Conservation (phyloP, 2,113 vertebrate species). For the Rhombomys opimus region DNA sequence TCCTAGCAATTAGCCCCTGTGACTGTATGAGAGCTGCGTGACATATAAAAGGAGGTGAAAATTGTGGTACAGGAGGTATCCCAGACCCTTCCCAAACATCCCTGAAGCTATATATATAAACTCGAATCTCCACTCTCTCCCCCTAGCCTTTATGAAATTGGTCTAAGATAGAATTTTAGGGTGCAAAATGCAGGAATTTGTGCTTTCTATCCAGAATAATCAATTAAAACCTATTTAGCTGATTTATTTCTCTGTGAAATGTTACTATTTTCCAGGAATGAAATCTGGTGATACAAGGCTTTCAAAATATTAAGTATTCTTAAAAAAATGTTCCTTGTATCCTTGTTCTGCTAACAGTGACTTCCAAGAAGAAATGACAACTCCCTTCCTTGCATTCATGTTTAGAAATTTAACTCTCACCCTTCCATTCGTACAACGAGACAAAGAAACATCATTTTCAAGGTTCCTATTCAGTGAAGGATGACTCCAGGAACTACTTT, state of each 20-base stretch:
- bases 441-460: background rate
- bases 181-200: background rate
- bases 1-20: background rate
- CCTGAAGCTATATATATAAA: background rate
- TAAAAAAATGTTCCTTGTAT: slow-evolving; percentile 36
- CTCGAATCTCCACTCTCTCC: background rate
- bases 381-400: background rate
- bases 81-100: background rate
- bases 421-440: background rate
- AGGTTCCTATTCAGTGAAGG: background rate
- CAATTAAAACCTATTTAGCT: background rate
- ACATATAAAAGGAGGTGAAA: background rate
- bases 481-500: background rate
- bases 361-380: background rate
- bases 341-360: background rate
- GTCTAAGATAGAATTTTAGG: background rate
- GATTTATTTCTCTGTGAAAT: slow-evolving; percentile 56
- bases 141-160: background rate
- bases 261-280: background rate
- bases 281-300: background rate
- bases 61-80: background rate
- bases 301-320: slow-evolving; percentile 54
- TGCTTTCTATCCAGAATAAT: background rate
- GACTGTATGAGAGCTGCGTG: background rate
- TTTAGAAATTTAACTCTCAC: background rate